phyloP scores from a whole-genome alignment of 2,888 invertebrate species.

The Brenthis hecate region DNA sequence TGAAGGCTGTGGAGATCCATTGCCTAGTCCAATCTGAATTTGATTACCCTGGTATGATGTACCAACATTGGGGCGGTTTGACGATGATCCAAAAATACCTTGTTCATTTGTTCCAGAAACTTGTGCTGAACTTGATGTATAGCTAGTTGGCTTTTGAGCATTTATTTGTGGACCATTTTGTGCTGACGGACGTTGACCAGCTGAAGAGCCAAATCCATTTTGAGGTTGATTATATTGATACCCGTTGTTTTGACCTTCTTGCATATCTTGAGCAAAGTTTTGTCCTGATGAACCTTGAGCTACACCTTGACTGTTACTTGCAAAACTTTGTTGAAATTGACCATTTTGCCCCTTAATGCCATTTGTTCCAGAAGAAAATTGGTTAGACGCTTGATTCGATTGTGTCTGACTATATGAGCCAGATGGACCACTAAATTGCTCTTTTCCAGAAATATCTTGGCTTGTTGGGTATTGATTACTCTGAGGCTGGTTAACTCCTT shows the following conservation, averaged over 20 bases:
- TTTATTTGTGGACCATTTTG: conserved; percentile 23
- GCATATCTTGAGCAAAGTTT: neutral
- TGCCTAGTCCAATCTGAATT: conserved; percentile 8
- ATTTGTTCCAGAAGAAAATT: conserved; percentile 6
- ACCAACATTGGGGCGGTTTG: neutral
- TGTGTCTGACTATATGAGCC: neutral
- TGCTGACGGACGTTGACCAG: conserved; percentile 9
- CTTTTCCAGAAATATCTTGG: conserved; percentile 22
- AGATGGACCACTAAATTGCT: neutral
- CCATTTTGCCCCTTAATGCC: conserved; percentile 12
- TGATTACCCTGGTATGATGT: conserved; percentile 1
- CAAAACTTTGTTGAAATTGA: conserved; percentile 5
- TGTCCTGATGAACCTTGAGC: conserved; percentile 4
- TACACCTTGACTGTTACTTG: conserved; percentile 17
- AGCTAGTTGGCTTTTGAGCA: conserved; percentile 12
- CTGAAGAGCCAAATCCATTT: conserved; percentile 8
- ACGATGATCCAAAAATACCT: conserved; percentile 7
- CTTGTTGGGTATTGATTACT: conserved; percentile 20
- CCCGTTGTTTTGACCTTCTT: conserved; percentile 23
- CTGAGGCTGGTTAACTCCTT: conserved; percentile 19
- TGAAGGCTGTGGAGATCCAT: neutral
- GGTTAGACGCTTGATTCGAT: conserved; percentile 1
- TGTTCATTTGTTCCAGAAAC: conserved; percentile 13
- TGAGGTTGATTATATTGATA: conserved; percentile 37
- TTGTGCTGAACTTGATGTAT: conserved; percentile 7